Base-by-base conservation (phyloP, 2,113 vertebrate species). In the Cyrtonyx montezumae region DNA sequence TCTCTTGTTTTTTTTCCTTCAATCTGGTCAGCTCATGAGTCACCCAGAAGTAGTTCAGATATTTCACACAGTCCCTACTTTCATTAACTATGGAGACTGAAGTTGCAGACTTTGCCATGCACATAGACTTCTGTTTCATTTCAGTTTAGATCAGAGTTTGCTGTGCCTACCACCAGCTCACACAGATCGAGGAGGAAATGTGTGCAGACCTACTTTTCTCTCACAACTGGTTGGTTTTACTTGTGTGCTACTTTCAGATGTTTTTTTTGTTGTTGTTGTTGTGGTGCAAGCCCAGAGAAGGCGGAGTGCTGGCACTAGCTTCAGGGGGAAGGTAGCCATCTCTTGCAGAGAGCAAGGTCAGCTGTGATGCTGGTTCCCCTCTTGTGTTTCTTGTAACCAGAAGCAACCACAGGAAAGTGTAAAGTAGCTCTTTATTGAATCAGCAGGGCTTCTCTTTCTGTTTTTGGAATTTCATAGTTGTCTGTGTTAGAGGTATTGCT, bases 241-340 rank as follows among this genome's bases (percentile, higher is more conserved):
- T 59, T 0, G 0, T 70, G 28, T 2, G 8, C 4, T 26, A 11
- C 30, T 56, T 89, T 15, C 37, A 56, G 45, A 19, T 73, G 12
- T 25, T 40, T 74, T 59, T 67, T 40, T 11, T 40, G 9, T 40
- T 40, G 9, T 40, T 40, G 12, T 40, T 40, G 13, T 13, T 55
- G 61, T 85, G 40, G 6, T 55, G 20, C 53, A 74, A 67, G 48
- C 21, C 42, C 42, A 55, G 70, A 76, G 45, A 37, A 51, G 66
- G n/a, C 13, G 49, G 36, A 53, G 25, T 69, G 36, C 16, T 85
- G 40, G 21, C 19, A 1, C 7, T 28, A 30, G 7, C 25, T 67
- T 40, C 19, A 37, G 58, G 32, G 36, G 15, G 21, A 32, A 62
- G 12, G 23, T 14, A 11, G 46, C 37, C 23, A 23, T 18, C 4